phyloP scores from a whole-genome alignment of 2,113 vertebrate species.

The Lonchura striata region DNA sequence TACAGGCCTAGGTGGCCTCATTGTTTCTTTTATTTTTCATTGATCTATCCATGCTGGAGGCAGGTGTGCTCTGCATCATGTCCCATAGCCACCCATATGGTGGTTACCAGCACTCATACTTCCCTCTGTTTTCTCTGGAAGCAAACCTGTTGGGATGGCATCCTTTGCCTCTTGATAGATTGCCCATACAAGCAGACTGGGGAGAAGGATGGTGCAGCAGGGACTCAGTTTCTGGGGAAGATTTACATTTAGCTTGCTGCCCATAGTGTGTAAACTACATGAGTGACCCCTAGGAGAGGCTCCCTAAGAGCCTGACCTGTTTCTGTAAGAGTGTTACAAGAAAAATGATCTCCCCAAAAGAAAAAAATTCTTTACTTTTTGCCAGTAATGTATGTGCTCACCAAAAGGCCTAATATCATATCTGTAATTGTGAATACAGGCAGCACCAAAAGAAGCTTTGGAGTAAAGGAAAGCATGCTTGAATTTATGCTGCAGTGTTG shows the following conservation, averaged over 20 bases:
- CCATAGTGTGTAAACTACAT: background rate
- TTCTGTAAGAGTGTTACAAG: background rate
- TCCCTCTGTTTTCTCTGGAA: background rate
- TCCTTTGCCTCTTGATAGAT: background rate
- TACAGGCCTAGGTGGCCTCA: background rate
- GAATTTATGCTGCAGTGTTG: background rate
- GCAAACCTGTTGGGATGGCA: background rate
- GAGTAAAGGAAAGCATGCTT: background rate
- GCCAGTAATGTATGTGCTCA: background rate
- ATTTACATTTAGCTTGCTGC: background rate
- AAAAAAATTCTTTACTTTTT: background rate
- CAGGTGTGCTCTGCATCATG: background rate
- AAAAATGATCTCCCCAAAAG: background rate
- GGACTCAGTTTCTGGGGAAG: background rate
- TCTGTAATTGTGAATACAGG: background rate
- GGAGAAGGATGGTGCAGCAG: background rate
- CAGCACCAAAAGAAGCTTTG: background rate
- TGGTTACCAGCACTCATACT: accelerated
- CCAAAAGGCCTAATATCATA: background rate
- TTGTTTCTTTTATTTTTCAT: background rate
- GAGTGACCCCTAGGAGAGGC: background rate
- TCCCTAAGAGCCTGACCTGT: background rate
- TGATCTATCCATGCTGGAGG: background rate
- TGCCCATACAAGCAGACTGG: background rate
- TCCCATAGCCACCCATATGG: accelerated